These are phyloP conservation scores for Agrotis clavis DNA, from an alignment of 2,888 invertebrate genomes.

Conservation along the genomic window DNA sequence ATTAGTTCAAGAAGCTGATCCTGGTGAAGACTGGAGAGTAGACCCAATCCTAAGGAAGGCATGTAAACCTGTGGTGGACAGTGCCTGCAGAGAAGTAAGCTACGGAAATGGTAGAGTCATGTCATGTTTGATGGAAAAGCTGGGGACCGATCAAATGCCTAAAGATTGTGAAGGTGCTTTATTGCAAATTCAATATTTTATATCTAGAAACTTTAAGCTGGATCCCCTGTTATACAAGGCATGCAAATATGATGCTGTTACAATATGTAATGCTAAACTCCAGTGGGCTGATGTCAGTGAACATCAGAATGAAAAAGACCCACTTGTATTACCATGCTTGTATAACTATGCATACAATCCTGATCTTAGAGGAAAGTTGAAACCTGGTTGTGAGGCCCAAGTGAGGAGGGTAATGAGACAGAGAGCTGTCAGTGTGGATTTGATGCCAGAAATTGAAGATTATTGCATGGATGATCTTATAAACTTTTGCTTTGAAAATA, in stretches of 20 bases:
- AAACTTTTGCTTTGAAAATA: conserved; percentile 95
- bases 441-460: conserved; percentile 98
- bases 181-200: conserved; percentile 99
- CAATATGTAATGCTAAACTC: conserved; percentile 94
- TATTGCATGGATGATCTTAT: conserved; percentile 97
- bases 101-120: conserved; percentile 96
- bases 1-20: conserved; percentile 96
- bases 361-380: conserved; percentile 88
- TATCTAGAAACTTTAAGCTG: conserved; percentile 98
- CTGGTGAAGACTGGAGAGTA: conserved; percentile 98
- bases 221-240: conserved; percentile 97
- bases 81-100: conserved; percentile 93
- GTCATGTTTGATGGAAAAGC: conserved; percentile 98
- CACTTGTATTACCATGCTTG: conserved; percentile 97
- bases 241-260: conserved; percentile 96
- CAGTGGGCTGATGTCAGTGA: conserved; percentile 94
- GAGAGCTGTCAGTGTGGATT: conserved; percentile 97
- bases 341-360: conserved; percentile 93
- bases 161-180: conserved; percentile 97
- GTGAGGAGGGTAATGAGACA: conserved; percentile 98
- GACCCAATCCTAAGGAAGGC: conserved; percentile 97
- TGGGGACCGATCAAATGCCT: conserved; percentile 96
- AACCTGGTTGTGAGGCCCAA: conserved; percentile 93
- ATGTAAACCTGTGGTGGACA: conserved; percentile 96
- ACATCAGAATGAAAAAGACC: conserved; percentile 95